Conservation (phyloP, 2,797 vertebrate genomes). For the Alcedo quadribrachys region DNA sequence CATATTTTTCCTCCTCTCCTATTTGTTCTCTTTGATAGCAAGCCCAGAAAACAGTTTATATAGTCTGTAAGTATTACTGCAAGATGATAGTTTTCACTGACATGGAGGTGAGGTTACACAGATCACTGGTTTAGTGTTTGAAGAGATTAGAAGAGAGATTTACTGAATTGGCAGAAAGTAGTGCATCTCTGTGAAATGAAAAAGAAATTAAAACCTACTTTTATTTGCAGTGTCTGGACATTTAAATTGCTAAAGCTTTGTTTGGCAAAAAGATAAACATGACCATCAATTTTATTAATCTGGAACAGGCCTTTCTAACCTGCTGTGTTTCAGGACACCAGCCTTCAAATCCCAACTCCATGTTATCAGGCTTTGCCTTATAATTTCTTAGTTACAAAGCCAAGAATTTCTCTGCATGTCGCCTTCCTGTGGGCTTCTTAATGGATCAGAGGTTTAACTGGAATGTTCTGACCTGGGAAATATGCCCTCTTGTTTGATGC, state of each 20-base stretch:
- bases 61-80: neutral
- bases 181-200: neutral
- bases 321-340: slow-evolving; percentile 23
- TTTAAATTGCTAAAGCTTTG: slow-evolving; percentile 12
- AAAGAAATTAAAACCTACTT: neutral
- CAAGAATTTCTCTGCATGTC: neutral
- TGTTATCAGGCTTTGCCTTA: slow-evolving; percentile 39
- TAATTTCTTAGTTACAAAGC: slow-evolving; percentile 39
- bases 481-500: fast-evolving
- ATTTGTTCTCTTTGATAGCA: slow-evolving; percentile 40
- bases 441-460: slow-evolving; percentile 9
- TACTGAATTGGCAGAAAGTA: neutral
- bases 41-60: slow-evolving; percentile 24
- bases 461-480: slow-evolving; percentile 40
- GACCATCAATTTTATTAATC: slow-evolving; percentile 37
- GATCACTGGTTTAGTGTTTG: neutral
- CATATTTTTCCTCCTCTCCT: neutral
- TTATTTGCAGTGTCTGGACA: neutral
- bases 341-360: neutral
- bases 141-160: slow-evolving; percentile 31
- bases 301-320: slow-evolving; percentile 32
- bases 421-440: slow-evolving; percentile 39
- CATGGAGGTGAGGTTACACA: neutral
- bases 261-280: neutral
- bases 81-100: neutral